Conservation (phyloP, 2,797 vertebrate species). For the Myotis myotis region DNA sequence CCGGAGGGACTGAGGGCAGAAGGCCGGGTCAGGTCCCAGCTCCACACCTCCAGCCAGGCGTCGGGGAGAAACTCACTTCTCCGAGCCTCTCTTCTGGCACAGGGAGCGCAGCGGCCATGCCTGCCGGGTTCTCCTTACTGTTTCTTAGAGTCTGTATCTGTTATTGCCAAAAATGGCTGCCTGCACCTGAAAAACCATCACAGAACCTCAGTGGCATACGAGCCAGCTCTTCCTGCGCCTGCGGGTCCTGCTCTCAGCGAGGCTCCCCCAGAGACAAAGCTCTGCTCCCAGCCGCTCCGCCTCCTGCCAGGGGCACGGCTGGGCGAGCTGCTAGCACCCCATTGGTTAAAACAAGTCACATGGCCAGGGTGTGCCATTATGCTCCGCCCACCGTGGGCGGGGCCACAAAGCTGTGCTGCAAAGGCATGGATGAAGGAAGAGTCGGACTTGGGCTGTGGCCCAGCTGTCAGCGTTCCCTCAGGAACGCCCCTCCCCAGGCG, state of each 20-base stretch:
- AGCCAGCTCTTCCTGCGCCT: not conserved
- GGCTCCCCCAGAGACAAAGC: not conserved
- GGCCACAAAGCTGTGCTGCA: fast-evolving
- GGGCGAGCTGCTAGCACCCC: not conserved
- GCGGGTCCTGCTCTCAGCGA: not conserved
- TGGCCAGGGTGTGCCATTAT: not conserved
- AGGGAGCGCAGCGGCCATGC: fast-evolving
- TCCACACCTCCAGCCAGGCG: not conserved
- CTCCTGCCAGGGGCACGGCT: not conserved
- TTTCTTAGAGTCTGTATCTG: not conserved
- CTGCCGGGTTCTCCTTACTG: not conserved
- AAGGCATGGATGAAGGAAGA: not conserved
- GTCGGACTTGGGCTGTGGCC: fast-evolving
- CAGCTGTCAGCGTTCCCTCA: not conserved
- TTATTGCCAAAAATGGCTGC: not conserved
- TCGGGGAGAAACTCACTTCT: not conserved
- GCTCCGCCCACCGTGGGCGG: not conserved
- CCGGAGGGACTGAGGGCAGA: not conserved
- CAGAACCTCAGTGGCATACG: not conserved
- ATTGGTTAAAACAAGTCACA: not conserved
- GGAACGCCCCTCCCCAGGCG: not conserved
- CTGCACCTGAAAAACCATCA: not conserved
- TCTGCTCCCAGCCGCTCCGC: not conserved
- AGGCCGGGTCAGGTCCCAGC: not conserved
- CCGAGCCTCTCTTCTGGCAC: not conserved